Conservation (phyloP, 2,113 vertebrate genomes). For the Antechinus flavipes region DNA sequence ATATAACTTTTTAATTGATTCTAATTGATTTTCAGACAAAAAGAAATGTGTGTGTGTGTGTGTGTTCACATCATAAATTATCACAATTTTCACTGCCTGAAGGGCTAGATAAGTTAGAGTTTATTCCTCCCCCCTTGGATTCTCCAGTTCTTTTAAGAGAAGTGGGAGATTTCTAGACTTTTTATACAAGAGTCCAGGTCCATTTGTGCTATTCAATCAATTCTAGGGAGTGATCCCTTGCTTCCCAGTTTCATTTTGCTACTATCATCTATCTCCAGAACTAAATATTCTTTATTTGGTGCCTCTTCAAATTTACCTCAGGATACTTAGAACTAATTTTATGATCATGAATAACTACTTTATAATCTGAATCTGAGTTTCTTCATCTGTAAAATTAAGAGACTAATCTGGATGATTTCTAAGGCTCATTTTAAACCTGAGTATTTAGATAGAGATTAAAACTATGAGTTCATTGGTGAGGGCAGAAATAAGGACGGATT, state of each 20-base stretch:
- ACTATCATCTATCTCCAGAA: not conserved
- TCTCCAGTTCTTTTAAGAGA: not conserved
- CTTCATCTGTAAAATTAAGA: not conserved
- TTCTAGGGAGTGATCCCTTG: not conserved
- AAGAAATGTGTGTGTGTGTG: not conserved
- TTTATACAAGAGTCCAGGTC: not conserved
- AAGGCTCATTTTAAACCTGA: not conserved
- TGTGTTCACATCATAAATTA: not conserved
- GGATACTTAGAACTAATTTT: not conserved
- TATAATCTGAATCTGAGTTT: not conserved
- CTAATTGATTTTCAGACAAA: not conserved
- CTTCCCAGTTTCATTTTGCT: not conserved
- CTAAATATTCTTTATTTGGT: not conserved
- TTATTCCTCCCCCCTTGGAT: not conserved
- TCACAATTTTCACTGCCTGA: not conserved
- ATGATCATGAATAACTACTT: not conserved
- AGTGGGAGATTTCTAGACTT: not conserved
- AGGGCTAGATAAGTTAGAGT: not conserved
- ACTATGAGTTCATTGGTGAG: not conserved
- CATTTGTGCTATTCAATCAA: not conserved
- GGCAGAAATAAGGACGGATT: not conserved
- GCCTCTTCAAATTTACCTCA: not conserved
- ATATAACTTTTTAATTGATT: not conserved
- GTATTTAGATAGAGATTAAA: not conserved
- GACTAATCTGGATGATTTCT: not conserved